A percentile compares a stretch with the other conserved stretches of the same genome.
phyloP scores from a whole-genome alignment of 2,888 invertebrate species.

The Meiosimyza decipiens region DNA sequence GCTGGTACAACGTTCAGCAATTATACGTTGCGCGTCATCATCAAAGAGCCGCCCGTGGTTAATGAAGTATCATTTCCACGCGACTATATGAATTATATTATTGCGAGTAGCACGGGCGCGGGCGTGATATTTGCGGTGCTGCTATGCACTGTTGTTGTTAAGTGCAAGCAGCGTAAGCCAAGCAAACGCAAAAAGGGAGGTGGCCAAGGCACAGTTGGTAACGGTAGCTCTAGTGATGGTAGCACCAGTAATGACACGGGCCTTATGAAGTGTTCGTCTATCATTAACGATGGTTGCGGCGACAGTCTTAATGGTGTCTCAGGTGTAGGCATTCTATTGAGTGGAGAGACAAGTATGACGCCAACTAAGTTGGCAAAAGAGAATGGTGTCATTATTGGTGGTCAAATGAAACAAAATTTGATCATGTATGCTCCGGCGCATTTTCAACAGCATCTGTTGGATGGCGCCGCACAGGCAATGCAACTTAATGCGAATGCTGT shows the following conservation, averaged over 20 bases:
- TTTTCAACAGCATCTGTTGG: conserved; percentile 46
- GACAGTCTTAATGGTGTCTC: conserved; percentile 46
- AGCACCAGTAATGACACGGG: conserved; percentile 67
- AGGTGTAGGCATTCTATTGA: conserved; percentile 47
- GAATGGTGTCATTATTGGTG: conserved; percentile 60
- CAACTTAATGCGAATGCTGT: conserved; percentile 55
- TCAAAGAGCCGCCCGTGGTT: conserved; percentile 78
- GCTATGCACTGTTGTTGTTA: conserved; percentile 75
- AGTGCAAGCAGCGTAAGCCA: conserved; percentile 67
- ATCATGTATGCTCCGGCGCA: conserved; percentile 62
- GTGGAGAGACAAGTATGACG: conserved; percentile 46
- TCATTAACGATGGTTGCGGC: conserved; percentile 64
- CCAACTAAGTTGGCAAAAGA: conserved; percentile 59
- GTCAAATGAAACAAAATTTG: conserved; percentile 65
- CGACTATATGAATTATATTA: conserved; percentile 77
- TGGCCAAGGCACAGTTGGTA: conserved; percentile 16
- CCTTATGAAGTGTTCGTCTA: conserved; percentile 69
- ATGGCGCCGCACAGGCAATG: conserved; percentile 45
- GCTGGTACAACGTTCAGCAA: conserved; percentile 84
- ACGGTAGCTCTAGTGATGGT: conserved; percentile 35
- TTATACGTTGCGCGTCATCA: conserved; percentile 81
- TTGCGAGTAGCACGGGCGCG: conserved; percentile 74
- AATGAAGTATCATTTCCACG: conserved; percentile 77
- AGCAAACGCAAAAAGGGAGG: conserved; percentile 72
- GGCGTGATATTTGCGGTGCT: conserved; percentile 74